Evolutionary conservation across 1,140 invertebrate species (phyloP), one percentile per base, ranked within the genome.

Genomic region (Brachionus manjavacas): DNA sequence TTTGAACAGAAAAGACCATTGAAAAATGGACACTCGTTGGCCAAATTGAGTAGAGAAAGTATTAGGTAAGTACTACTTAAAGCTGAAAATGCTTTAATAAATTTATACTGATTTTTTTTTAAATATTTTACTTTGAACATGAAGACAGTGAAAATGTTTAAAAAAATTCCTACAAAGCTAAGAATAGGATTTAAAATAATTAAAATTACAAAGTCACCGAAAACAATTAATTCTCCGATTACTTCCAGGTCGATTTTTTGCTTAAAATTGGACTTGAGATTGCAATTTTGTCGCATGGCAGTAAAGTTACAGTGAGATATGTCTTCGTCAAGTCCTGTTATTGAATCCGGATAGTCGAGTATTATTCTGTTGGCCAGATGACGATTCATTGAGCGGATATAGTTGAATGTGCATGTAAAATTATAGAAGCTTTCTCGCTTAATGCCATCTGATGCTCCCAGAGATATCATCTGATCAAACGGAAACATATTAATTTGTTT

Each of bases 381-480:
- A 14, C 28, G 6, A 39, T 72, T 72, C 25, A 35, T 72, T 39
- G 16, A 16, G 0, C 68, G 68, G 4, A 72, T 39, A 16, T n/a
- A 72, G n/a, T 72, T 35, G n/a, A 72, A 72, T 39, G 31, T 35
- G 11, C 68, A 72, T 12, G 68, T 72, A 39, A 72, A 72, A n/a
- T 72, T 39, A 14, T 39, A 12, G 4, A 25, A 14, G 14, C 12
- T 2, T 6, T 72, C 39, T 43, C 68, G 28, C 11, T 8, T 4
- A 39, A 35, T 39, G 41, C 68, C 68, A 41, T 72, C 68, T 11
- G 25, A 35, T 16, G 35, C 68, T 6, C n/a, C n/a, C 35, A 72
- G 28, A 14, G n/a, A 72, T n/a, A 72, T 39, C n/a, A 72, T 20
- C 14, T 72, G 68, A n/a, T 72, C 9, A 72, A 72, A 72, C 7